Evolutionary conservation across 2,888 invertebrate genomes (phyloP), one percentile per base, ranked within the genome.

Genomic region (Cryptophagus acutangulus): DNA sequence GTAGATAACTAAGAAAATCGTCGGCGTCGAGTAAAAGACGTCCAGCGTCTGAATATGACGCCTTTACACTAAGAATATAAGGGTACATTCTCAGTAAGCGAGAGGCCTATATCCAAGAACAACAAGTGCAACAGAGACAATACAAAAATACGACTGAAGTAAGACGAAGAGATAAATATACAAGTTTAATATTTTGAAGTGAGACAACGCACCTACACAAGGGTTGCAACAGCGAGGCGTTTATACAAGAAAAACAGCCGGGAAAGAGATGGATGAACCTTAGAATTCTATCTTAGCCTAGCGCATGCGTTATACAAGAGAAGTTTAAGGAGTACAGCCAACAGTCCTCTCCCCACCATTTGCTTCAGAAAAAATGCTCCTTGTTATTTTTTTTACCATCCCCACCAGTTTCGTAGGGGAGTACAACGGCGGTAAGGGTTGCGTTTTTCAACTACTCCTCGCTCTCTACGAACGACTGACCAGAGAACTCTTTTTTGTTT

Each of bases 1-100:
- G 65, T 58, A 62, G 67, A 66, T 66, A 67, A 69, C 69, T 69
- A 69, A 69, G 69, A 69, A 68, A 67, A 61, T 57, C 66, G 65
- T 62, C 69, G 69, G 61, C 66, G 66, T 66, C 67, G 64, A 59
- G 58, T 25, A 64, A 67, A 67, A 69, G 67, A 67, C 68, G 66
- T 65, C 67, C 63, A 66, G 65, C 69, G 67, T 67, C 69, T 65
- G 62, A 67, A 65, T 61, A 64, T 62, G 67, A 65, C 67, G 66
- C 68, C 67, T 67, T 65, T 62, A 61, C 62, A 70, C 69, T 69
- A 69, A 69, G 67, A 68, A 69, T 61, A 59, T 61, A 63, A 62
- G 60, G 61, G 62, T 57, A 61, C 57, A 61, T 59, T 55, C 55
- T 54, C 50, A 40, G 44, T 48, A 53, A 66, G 46, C 47, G 49